These are phyloP conservation scores for Cariama cristata DNA, from an alignment of 2,113 vertebrate genomes.

Conservation along the genomic window DNA sequence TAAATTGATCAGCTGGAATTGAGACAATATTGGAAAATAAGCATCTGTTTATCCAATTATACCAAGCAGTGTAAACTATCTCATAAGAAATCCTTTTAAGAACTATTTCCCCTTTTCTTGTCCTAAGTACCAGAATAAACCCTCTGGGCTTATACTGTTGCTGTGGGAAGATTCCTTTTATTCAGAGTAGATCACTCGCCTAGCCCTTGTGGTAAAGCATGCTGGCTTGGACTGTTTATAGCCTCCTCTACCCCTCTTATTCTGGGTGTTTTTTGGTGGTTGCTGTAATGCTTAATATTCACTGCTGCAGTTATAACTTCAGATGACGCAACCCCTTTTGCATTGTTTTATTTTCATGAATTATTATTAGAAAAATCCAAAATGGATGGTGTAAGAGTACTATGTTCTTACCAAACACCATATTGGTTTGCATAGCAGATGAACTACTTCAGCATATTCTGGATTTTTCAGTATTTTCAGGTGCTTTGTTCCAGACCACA, in stretches of 20 bases:
- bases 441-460: neutral
- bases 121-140: neutral
- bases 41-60: neutral
- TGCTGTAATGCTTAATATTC: neutral
- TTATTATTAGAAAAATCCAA: neutral
- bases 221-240: neutral
- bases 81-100: neutral
- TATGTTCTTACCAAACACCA: neutral
- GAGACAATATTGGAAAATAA: neutral
- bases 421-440: neutral
- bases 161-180: neutral
- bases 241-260: neutral
- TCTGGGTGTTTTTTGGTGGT: neutral
- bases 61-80: neutral
- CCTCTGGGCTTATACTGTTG: neutral
- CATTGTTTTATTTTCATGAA: neutral
- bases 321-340: neutral
- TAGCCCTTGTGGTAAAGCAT: neutral
- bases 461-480: neutral
- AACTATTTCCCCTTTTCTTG: neutral
- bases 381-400: neutral
- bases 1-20: neutral
- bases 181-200: neutral
- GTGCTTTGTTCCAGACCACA: neutral
- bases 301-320: neutral